These are phyloP conservation scores for Phylloscopus whistleri DNA, from an alignment of 2,113 vertebrate genomes.

Conservation along the genomic window DNA sequence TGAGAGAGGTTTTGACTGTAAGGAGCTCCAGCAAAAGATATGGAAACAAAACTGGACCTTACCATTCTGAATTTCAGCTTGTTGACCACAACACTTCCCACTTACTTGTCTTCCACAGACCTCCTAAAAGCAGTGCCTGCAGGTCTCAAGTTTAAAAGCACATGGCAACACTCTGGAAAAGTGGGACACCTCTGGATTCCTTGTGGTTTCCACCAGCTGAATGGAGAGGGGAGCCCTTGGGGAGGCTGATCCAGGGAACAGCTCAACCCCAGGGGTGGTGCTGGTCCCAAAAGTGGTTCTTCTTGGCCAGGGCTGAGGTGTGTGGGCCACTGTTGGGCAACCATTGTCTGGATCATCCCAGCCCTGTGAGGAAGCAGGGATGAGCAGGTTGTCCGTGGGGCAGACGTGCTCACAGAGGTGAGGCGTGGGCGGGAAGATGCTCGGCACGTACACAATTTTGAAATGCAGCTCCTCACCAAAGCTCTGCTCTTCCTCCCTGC, in stretches of 20 bases:
- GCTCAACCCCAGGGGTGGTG: background rate
- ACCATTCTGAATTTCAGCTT: background rate
- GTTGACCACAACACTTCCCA: background rate
- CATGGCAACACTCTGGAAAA: background rate
- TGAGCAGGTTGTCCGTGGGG: background rate
- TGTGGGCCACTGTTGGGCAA: background rate
- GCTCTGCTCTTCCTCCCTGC: background rate
- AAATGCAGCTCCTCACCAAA: slow-evolving; percentile 1
- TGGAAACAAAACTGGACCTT: background rate
- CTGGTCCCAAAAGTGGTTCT: background rate
- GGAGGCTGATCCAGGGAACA: background rate
- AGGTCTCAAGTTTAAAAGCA: background rate
- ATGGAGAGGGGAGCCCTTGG: background rate
- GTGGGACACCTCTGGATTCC: background rate
- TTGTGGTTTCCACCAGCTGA: background rate
- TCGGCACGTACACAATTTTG: background rate
- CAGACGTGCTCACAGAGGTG: background rate
- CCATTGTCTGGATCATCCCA: background rate
- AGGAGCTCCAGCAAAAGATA: background rate
- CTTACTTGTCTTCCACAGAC: background rate
- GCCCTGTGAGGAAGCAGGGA: background rate
- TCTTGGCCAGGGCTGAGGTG: background rate
- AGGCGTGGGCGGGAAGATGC: background rate
- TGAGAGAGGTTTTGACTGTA: background rate
- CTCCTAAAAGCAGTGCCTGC: background rate